Evolutionary conservation across 2,888 invertebrate species (phyloP).

Genomic region (Andrena fulva): DNA sequence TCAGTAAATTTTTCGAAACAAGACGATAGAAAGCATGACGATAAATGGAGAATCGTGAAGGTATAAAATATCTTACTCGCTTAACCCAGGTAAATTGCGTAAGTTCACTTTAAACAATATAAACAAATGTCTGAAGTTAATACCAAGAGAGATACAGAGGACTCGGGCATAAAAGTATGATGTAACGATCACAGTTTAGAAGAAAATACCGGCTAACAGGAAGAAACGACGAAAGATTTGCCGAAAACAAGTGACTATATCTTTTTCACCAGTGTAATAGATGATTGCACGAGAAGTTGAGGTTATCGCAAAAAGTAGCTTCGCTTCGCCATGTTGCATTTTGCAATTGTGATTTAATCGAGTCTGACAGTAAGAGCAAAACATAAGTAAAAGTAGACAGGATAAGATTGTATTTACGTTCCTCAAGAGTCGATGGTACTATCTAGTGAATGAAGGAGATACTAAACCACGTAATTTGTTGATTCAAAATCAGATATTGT

Average conservation of each 20-base stretch:
- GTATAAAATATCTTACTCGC: conserved; percentile 3
- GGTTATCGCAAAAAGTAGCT: conserved; percentile 65
- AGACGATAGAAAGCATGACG: neutral
- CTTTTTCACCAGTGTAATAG: conserved; percentile 10
- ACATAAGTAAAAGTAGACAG: conserved; percentile 28
- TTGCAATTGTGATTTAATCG: conserved; percentile 48
- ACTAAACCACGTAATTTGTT: conserved; percentile 5
- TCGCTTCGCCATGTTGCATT: conserved; percentile 70
- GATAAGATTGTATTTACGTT: conserved; percentile 1
- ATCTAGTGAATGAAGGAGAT: neutral
- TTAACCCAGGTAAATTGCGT: conserved; percentile 1
- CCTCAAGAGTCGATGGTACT: neutral
- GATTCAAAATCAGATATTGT: conserved; percentile 18
- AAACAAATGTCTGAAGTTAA: conserved; percentile 30
- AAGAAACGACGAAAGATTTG: conserved; percentile 28
- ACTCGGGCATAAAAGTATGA: conserved; percentile 7
- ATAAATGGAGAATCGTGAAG: neutral
- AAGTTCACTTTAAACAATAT: conserved; percentile 20
- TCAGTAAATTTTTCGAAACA: neutral
- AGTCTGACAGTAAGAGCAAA: conserved; percentile 52
- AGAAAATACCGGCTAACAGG: neutral
- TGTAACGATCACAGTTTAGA: neutral
- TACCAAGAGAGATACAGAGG: neutral
- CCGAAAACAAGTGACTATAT: conserved; percentile 41
- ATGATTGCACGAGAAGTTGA: conserved; percentile 40